These are phyloP conservation scores for Theonella swinhoei DNA, from an alignment of 37 sponge, comb jelly and placozoan species.

Conservation along the genomic window DNA sequence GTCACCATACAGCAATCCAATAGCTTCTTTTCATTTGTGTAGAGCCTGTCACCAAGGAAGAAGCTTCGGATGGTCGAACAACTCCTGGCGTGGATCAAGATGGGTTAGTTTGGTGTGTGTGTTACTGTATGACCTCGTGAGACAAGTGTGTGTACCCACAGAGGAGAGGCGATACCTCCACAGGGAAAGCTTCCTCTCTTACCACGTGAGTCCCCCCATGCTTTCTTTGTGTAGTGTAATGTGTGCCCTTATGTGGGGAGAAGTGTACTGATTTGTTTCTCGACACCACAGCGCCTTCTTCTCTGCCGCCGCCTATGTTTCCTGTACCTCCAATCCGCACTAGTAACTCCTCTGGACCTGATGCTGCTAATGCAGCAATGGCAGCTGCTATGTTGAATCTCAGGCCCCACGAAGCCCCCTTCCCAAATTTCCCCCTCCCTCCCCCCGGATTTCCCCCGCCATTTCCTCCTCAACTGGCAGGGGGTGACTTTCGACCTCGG, in stretches of 20 bases:
- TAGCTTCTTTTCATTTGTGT: background rate
- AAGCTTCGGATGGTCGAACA: constrained; percentile 55
- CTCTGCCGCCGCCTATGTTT: constrained; percentile 42
- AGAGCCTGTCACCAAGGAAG: background rate
- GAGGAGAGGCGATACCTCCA: background rate
- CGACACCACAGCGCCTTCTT: constrained; percentile 30
- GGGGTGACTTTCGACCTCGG: background rate
- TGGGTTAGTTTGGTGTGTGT: background rate
- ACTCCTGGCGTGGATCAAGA: constrained; percentile 49
- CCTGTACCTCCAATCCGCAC: constrained; percentile 40
- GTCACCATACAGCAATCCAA: too few species aligned
- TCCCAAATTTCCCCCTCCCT: constrained; percentile 15
- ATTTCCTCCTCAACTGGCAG: background rate
- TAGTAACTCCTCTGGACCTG: constrained; percentile 11
- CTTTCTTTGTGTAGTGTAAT: background rate
- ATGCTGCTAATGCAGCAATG: constrained; percentile 42
- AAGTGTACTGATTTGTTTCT: background rate
- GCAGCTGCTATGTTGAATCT: constrained; percentile 48
- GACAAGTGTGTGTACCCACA: too few species aligned
- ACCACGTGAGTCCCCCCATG: constrained; percentile 40
- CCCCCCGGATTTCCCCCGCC: constrained; percentile 44
- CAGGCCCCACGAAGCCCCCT: constrained; percentile 19
- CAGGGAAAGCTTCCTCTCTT: constrained; percentile 40
- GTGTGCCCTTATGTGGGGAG: background rate
- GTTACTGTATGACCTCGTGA: too few species aligned